Conservation (phyloP, 2,797 vertebrate genomes). For the Choloepus didactylus region DNA sequence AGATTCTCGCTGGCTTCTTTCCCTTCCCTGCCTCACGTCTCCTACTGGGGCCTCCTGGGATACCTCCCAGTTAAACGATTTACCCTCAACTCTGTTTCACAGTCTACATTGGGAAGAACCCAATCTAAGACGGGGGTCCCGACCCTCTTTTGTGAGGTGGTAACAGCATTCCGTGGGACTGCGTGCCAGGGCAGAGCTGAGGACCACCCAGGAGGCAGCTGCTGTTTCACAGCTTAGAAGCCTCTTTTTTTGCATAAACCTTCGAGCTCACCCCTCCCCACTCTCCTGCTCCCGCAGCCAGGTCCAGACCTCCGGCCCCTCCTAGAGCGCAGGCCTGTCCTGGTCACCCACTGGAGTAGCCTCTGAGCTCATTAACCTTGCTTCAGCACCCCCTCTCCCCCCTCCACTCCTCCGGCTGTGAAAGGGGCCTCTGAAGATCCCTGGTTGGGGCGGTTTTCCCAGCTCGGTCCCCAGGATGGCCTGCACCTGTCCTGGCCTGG, state of each 20-base stretch:
- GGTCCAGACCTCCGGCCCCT: neutral
- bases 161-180: no score
- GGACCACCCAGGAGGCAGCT: accelerated
- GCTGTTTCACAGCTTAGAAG: neutral
- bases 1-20: neutral
- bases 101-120: no score
- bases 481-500: neutral
- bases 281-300: accelerated
- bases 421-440: no score
- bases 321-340: accelerated
- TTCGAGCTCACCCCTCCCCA: no score
- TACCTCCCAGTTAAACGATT: neutral
- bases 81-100: neutral
- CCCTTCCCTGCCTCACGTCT: neutral
- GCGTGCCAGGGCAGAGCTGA: accelerated
- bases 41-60: neutral
- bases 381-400: no score
- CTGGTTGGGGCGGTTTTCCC: neutral
- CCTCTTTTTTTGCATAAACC: neutral
- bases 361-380: neutral
- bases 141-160: neutral
- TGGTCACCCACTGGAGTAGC: neutral
- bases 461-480: no score
- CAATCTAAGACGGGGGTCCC: neutral
- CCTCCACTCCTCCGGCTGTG: accelerated